Percentiles rank a stretch among this genome's conserved stretches.
phyloP scores from a whole-genome alignment of 2,113 vertebrate species.

The Stegastes partitus region DNA sequence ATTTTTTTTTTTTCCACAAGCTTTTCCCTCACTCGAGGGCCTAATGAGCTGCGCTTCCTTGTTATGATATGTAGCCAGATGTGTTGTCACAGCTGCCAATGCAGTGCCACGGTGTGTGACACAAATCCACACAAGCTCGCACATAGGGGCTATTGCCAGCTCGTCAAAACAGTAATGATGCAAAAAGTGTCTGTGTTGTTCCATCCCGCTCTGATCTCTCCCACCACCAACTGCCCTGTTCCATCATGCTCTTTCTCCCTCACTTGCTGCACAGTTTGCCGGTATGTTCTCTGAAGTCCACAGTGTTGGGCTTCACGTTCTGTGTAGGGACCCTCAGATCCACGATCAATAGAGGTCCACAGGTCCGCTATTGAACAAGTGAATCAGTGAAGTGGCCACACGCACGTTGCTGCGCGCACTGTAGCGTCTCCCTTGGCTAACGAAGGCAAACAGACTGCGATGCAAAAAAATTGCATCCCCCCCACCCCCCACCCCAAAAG shows the following conservation, averaged over 20 bases:
- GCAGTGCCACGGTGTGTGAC: slow-evolving; percentile 24
- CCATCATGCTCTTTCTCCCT: neutral
- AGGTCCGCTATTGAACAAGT: slow-evolving; percentile 46
- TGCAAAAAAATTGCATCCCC: slow-evolving; percentile 16
- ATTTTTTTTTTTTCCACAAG: slow-evolving; percentile 9
- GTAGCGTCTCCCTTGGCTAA: slow-evolving; percentile 55
- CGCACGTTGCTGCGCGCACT: neutral
- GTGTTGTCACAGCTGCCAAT: slow-evolving; percentile 61
- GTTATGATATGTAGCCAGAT: slow-evolving; percentile 61
- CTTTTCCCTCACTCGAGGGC: slow-evolving; percentile 42
- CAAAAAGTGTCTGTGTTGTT: slow-evolving; percentile 32
- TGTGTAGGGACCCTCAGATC: slow-evolving; percentile 38
- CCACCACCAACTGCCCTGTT: slow-evolving; percentile 8
- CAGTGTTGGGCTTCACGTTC: slow-evolving; percentile 7
- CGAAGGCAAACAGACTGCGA: slow-evolving; percentile 41
- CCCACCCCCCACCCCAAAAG: too few relatives aligned
- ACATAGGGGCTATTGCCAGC: slow-evolving; percentile 44
- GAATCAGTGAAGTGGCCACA: slow-evolving; percentile 35
- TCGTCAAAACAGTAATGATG: slow-evolving; percentile 60
- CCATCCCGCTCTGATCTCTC: slow-evolving; percentile 16
- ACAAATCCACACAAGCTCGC: slow-evolving; percentile 39
- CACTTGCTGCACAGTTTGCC: slow-evolving; percentile 8
- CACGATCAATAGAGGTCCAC: slow-evolving; percentile 58
- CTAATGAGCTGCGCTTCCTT: slow-evolving; percentile 72
- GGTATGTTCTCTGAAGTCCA: slow-evolving; percentile 37